A percentile compares a stretch with the other conserved stretches of the same genome.
These are phyloP conservation scores for Plebejus anna DNA, from an alignment of 2,888 invertebrate genomes.

Conservation along the genomic window DNA sequence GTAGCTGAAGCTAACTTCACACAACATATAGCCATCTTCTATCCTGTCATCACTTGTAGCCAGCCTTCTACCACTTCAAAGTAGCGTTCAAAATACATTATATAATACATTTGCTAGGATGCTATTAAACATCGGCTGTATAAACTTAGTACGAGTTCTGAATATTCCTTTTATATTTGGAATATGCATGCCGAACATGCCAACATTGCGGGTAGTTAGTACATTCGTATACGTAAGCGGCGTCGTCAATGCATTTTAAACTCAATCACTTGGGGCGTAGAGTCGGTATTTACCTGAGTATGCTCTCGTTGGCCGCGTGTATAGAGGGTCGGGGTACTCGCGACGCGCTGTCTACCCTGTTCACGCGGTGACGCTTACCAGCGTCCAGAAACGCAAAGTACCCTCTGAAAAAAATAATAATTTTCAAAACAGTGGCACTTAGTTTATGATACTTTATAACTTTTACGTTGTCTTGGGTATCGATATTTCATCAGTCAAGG, in stretches of 20 bases:
- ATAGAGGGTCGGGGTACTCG: conserved; percentile 80
- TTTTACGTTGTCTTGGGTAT: no score
- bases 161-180: background rate
- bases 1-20: conserved; percentile 57
- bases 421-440: background rate
- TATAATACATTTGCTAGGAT: background rate
- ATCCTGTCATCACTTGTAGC: background rate
- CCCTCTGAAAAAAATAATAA: conserved; percentile 75
- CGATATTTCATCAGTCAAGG: no score
- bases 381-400: conserved; percentile 94
- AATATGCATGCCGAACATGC: conserved; percentile 26
- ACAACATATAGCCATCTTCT: conserved; percentile 16
- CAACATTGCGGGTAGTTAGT: conserved; percentile 30
- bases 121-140: background rate
- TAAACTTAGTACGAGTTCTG: background rate
- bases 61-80: background rate
- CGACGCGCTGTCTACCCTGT: conserved; percentile 78
- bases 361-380: conserved; percentile 85
- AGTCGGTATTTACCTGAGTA: conserved; percentile 77
- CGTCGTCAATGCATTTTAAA: conserved; percentile 44
- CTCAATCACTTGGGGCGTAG: conserved; percentile 42
- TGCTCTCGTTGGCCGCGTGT: conserved; percentile 85
- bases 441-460: no score
- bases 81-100: background rate
- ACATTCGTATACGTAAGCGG: conserved; percentile 36